Percentiles rank a stretch among this genome's conserved stretches.
Evolutionary conservation across 2,113 vertebrate species (phyloP).

Genomic region (Pseudopodoces humilis): DNA sequence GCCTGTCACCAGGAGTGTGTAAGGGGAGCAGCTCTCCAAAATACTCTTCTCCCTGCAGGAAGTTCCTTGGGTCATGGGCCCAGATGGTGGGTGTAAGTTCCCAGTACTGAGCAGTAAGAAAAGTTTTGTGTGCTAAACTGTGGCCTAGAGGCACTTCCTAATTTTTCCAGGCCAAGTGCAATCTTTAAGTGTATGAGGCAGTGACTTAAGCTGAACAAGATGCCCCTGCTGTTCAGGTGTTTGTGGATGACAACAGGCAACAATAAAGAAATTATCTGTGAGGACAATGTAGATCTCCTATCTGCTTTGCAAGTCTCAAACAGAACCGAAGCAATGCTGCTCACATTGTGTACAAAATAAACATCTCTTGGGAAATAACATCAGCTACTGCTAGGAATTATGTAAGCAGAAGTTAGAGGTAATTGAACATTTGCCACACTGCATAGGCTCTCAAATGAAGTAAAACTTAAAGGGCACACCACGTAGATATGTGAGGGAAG

Average conservation of each 20-base stretch:
- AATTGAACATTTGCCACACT: background rate
- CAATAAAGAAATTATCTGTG: background rate
- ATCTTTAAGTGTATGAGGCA: background rate
- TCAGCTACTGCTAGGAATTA: background rate
- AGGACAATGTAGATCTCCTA: background rate
- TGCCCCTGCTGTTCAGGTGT: too few species aligned
- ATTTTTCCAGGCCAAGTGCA: background rate
- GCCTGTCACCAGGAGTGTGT: background rate
- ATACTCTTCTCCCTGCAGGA: background rate
- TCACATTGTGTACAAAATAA: background rate
- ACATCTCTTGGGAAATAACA: background rate
- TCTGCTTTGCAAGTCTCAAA: background rate
- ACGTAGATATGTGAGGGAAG: background rate
- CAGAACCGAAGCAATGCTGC: background rate
- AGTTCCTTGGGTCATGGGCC: background rate
- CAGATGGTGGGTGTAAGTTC: background rate
- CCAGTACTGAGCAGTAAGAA: background rate
- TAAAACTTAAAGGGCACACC: background rate
- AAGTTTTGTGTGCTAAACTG: background rate
- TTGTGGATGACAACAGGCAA: background rate
- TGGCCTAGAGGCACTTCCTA: background rate
- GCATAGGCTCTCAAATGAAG: background rate
- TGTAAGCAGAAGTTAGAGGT: background rate
- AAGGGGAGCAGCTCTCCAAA: background rate
- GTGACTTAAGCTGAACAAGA: background rate